phyloP scores from a whole-genome alignment of 2,113 vertebrate genomes.

The Protomyctophum bolini region DNA sequence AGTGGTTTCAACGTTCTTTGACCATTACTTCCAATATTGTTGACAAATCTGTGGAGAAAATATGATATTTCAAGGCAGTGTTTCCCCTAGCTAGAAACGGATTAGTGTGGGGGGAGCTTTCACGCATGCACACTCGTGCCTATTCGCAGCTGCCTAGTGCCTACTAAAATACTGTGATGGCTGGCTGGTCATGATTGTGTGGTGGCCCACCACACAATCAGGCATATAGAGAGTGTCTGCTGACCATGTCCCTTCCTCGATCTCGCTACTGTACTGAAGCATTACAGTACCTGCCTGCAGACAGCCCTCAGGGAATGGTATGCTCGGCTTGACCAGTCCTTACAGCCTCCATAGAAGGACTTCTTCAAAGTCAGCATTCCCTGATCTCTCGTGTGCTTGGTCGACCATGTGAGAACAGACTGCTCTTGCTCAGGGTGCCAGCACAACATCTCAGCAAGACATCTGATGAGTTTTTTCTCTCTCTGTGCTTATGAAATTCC shows the following conservation, averaged over 20 bases:
- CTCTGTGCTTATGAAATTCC: conserved; percentile 51
- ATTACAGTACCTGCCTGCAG: conserved; percentile 29
- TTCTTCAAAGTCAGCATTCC: conserved; percentile 50
- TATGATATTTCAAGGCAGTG: conserved; percentile 14
- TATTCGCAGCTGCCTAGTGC: no score
- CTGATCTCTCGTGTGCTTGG: conserved; percentile 63
- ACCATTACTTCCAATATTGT: conserved; percentile 44
- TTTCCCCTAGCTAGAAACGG: no score
- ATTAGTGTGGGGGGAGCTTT: no score
- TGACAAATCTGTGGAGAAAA: conserved; percentile 18
- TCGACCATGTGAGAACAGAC: conserved; percentile 74
- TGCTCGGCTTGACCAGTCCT: conserved; percentile 27
- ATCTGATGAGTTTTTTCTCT: conserved; percentile 63
- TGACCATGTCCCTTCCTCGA: conserved; percentile 12
- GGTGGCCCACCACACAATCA: no score
- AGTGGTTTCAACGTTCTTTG: not conserved
- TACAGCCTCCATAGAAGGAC: conserved; percentile 38
- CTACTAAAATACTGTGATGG: no score
- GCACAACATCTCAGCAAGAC: conserved; percentile 73
- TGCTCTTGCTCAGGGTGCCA: conserved; percentile 74
- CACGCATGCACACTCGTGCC: no score
- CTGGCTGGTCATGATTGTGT: no score
- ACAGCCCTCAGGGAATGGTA: conserved; percentile 22
- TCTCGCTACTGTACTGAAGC: conserved; percentile 18
- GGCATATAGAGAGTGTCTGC: conserved; percentile 8